Percentiles rank a stretch among this genome's conserved stretches.
phyloP scores from a whole-genome alignment of 37 sponge, comb jelly and placozoan species.

The Tethya wilhelma region DNA sequence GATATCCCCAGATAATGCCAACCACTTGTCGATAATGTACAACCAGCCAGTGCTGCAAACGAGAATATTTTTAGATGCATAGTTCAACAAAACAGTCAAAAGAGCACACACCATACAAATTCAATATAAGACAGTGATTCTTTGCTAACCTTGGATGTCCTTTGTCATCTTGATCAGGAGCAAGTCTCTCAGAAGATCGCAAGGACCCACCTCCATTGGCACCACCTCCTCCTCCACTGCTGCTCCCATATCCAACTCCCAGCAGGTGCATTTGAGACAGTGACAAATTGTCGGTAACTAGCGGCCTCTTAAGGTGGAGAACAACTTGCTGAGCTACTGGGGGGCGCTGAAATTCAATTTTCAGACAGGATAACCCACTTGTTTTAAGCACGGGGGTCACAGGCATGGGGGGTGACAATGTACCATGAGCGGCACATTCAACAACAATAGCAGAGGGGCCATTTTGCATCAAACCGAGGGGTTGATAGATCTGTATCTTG shows the following conservation, averaged over 20 bases:
- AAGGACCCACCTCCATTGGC: neutral
- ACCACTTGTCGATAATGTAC: conserved; percentile 46
- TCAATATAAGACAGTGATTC: neutral
- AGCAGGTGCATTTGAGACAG: conserved; percentile 49
- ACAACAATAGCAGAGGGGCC: conserved; percentile 45
- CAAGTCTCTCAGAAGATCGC: too few species aligned
- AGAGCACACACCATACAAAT: neutral
- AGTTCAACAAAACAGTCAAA: neutral
- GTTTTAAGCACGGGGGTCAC: conserved; percentile 40
- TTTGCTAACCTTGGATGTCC: neutral
- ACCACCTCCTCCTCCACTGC: neutral
- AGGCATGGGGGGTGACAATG: neutral
- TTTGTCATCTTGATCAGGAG: too few species aligned
- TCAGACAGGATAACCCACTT: conserved; percentile 34
- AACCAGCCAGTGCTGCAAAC: conserved; percentile 54
- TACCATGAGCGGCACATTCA: conserved; percentile 5
- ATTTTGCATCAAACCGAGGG: neutral
- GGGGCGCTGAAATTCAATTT: conserved; percentile 31
- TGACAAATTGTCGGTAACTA: conserved; percentile 20
- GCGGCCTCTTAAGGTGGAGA: conserved; percentile 27
- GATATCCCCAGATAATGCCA: conserved; percentile 4
- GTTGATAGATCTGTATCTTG: conserved; percentile 37
- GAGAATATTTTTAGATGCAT: neutral
- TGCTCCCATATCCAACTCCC: conserved; percentile 15
- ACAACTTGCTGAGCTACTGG: conserved; percentile 31